phyloP scores from a whole-genome alignment of 2,113 vertebrate species.

The Varanus salvator region DNA sequence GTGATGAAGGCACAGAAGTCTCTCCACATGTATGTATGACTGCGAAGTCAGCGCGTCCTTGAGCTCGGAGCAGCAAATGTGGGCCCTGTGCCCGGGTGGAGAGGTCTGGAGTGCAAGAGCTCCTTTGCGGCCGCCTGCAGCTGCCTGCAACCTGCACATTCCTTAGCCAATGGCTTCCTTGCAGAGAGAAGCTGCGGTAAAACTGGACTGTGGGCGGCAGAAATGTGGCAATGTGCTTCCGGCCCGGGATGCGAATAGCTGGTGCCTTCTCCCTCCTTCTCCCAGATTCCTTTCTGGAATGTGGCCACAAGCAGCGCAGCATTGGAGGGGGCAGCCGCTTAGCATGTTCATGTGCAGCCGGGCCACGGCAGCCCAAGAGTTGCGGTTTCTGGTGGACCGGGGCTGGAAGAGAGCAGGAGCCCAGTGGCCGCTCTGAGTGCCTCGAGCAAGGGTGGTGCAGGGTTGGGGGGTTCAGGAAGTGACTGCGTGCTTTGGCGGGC shows the following conservation, averaged over 20 bases:
- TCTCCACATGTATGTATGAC: slow-evolving; percentile 95
- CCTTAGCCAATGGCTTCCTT: no score
- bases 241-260: no score
- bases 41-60: fast-evolving
- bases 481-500: not conserved
- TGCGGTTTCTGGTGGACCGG: not conserved
- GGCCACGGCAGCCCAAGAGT: no score
- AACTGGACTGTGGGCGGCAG: no score
- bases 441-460: not conserved
- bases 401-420: not conserved
- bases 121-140: no score
- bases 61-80: no score
- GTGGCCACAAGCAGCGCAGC: no score
- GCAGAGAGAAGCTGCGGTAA: not conserved
- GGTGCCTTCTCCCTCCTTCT: not conserved
- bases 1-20: slow-evolving; percentile 99
- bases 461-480: not conserved
- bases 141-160: no score
- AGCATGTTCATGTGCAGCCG: no score
- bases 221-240: no score
- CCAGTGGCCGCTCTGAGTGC: not conserved
- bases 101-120: no score
- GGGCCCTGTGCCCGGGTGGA: no score
- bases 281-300: not conserved
- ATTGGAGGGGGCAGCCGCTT: not conserved